A percentile compares a stretch with the other conserved stretches of the same genome.
These are phyloP conservation scores for Blennius ocellaris DNA, from an alignment of 2,113 vertebrate genomes.

Conservation along the genomic window DNA sequence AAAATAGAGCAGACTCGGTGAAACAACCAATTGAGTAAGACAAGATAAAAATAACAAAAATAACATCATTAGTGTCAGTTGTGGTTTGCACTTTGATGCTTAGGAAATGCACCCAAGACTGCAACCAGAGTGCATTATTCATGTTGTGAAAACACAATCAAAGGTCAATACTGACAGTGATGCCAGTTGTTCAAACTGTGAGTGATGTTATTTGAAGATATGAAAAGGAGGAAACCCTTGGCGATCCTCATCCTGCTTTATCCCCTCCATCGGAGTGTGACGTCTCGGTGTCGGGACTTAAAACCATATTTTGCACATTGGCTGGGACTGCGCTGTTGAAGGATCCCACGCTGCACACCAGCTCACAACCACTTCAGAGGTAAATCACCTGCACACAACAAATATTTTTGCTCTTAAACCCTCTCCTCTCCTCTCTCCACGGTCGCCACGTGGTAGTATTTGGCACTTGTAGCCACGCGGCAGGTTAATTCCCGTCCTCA, in stretches of 20 bases:
- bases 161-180: no score
- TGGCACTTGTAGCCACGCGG: slow-evolving; percentile 22
- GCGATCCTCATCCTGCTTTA: neutral
- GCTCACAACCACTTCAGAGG: slow-evolving; percentile 21
- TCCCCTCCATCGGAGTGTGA: slow-evolving; percentile 12
- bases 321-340: slow-evolving; percentile 1
- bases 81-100: no score
- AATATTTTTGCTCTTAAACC: slow-evolving; percentile 17
- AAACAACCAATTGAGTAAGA: no score
- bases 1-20: no score
- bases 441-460: slow-evolving; percentile 14
- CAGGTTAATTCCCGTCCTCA: slow-evolving; percentile 27
- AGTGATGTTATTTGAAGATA: no score
- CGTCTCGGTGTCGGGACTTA: neutral
- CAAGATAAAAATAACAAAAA: no score
- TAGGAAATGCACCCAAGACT: no score
- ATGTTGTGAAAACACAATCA: no score
- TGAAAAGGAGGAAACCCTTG: no score
- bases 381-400: slow-evolving; percentile 32
- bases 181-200: no score
- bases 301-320: slow-evolving; percentile 1
- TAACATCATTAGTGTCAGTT: no score
- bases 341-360: slow-evolving; percentile 25
- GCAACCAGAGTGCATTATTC: no score
- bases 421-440: slow-evolving; percentile 14